phyloP scores from a whole-genome alignment of 1,140 invertebrate species.

The Polypedilum pembai region DNA sequence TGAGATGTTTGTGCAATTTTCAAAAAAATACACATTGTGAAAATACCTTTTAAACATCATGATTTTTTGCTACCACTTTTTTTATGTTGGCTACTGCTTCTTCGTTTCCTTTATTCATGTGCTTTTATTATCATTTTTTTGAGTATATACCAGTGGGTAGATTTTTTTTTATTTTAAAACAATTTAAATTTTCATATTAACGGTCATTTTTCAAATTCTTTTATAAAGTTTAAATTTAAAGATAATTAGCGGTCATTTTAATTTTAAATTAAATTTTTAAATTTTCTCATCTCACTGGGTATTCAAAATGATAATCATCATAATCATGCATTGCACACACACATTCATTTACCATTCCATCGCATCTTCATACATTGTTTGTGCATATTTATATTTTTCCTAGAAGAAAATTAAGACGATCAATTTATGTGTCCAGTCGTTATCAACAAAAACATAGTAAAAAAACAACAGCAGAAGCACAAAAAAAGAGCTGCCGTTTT shows the following conservation, averaged over 20 bases:
- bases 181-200: no score
- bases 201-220: no score
- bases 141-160: no score
- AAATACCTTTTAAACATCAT: not conserved
- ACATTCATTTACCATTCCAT: no score
- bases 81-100: not conserved
- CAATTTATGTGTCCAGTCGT: not conserved
- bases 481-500: not conserved
- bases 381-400: not conserved
- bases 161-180: no score
- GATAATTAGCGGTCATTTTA: no score
- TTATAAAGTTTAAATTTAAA: no score
- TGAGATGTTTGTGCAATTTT: constrained; percentile 25
- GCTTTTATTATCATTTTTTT: not conserved
- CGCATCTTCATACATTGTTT: no score
- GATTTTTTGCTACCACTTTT: not conserved
- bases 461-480: not conserved
- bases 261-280: no score
- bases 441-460: not conserved
- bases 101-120: not conserved
- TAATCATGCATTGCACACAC: no score
- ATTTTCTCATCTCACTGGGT: no score
- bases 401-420: not conserved
- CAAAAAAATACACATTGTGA: not conserved
- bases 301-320: no score